phyloP scores from a whole-genome alignment of 1,140 invertebrate genomes.

The Drosophila ananassae region DNA sequence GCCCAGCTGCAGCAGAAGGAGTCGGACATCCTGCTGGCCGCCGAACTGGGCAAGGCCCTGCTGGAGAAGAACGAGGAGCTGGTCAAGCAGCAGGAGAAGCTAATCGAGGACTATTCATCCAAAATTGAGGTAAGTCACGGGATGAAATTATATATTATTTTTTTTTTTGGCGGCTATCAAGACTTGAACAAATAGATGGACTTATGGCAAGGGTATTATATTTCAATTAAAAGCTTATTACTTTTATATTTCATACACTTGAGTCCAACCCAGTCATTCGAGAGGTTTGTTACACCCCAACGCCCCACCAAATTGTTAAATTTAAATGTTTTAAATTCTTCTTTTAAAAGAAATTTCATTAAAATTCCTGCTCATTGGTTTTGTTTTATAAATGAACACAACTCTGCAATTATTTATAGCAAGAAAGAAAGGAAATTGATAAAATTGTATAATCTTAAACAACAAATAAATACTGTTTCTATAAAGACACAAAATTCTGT shows the following conservation, averaged over 20 bases:
- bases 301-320: background rate
- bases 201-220: background rate
- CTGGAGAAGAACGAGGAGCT: constrained; percentile 97
- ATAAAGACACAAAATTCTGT: background rate
- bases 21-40: constrained; percentile 95
- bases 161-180: too few species aligned
- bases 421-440: constrained; percentile 2
- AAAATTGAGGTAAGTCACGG: constrained; percentile 93
- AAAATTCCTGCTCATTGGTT: background rate
- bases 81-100: constrained; percentile 92
- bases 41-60: constrained; percentile 96
- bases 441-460: background rate
- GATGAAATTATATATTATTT: background rate
- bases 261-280: background rate
- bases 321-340: background rate
- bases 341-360: background rate
- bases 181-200: too few species aligned
- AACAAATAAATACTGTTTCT: background rate
- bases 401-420: background rate
- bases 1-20: constrained; percentile 95
- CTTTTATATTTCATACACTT: too few species aligned
- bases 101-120: constrained; percentile 94
- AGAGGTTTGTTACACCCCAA: background rate
- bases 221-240: too few species aligned
- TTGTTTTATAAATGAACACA: background rate